Percentiles rank a stretch among this genome's conserved stretches.
Evolutionary conservation across 2,113 vertebrate genomes (phyloP).

Genomic region (Burhinus bistriatus): DNA sequence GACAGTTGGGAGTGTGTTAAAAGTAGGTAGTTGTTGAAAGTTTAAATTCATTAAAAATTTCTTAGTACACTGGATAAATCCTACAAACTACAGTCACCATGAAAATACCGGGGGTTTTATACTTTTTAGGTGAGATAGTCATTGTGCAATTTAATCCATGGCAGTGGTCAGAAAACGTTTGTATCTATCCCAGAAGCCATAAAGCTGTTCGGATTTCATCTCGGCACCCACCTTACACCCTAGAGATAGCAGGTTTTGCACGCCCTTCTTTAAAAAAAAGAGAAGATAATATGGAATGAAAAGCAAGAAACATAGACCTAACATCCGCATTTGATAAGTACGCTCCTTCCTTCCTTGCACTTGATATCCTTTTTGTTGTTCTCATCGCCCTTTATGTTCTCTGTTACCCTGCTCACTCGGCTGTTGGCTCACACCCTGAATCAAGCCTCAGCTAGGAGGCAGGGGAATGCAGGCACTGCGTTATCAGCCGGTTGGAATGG

Average conservation of each 20-base stretch:
- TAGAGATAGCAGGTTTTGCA: neutral
- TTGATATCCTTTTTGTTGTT: neutral
- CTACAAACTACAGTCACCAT: neutral
- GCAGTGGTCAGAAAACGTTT: neutral
- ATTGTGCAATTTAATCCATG: neutral
- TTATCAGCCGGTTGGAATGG: neutral
- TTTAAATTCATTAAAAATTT: neutral
- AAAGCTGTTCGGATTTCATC: neutral
- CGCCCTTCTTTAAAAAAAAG: neutral
- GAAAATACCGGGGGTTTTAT: neutral
- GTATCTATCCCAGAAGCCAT: neutral
- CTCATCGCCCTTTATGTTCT: neutral
- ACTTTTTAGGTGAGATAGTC: neutral
- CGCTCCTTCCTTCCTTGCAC: neutral
- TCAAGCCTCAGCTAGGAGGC: neutral
- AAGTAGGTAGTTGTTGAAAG: neutral
- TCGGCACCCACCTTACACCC: neutral
- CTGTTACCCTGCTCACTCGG: neutral
- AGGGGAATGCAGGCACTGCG: neutral
- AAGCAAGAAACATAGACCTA: neutral
- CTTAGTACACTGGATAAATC: neutral
- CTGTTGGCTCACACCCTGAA: neutral
- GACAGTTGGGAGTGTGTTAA: neutral
- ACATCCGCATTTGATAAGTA: neutral
- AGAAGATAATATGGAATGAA: neutral